Conservation (phyloP, 2,888 invertebrate genomes). For the Pristionchus mayeri region DNA sequence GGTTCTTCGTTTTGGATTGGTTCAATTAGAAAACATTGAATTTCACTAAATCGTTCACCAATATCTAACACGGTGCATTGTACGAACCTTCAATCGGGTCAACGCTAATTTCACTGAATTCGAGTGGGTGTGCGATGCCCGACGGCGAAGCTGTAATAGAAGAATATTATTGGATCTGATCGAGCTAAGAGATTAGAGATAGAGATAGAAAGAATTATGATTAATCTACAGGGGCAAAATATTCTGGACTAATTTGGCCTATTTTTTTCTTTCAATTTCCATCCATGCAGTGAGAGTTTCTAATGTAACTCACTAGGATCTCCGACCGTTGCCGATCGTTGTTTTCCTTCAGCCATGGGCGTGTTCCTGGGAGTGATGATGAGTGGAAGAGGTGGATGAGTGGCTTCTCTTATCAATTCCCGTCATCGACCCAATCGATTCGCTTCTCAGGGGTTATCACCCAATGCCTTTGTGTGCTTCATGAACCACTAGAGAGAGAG, state of each 20-base stretch:
- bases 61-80: neutral
- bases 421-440: conserved; percentile 27
- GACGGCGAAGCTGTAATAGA: neutral
- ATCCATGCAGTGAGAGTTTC: neutral
- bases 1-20: no score
- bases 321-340: neutral
- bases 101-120: neutral
- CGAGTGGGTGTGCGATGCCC: neutral
- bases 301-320: neutral
- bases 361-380: neutral
- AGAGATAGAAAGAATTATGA: neutral
- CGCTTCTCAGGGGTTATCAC: conserved; percentile 29
- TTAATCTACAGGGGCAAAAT: neutral
- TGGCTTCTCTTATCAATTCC: conserved; percentile 32
- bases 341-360: neutral
- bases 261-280: neutral
- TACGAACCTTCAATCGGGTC: neutral
- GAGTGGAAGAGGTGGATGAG: conserved; percentile 6
- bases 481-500: neutral
- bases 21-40: no score
- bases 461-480: conserved; percentile 25
- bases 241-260: neutral
- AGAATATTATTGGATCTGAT: no score
- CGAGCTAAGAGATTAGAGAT: no score
- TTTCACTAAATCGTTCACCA: neutral